These are phyloP conservation scores for Ciona savignyi DNA, from an alignment of 23 tunicate species.

Conservation along the genomic window DNA sequence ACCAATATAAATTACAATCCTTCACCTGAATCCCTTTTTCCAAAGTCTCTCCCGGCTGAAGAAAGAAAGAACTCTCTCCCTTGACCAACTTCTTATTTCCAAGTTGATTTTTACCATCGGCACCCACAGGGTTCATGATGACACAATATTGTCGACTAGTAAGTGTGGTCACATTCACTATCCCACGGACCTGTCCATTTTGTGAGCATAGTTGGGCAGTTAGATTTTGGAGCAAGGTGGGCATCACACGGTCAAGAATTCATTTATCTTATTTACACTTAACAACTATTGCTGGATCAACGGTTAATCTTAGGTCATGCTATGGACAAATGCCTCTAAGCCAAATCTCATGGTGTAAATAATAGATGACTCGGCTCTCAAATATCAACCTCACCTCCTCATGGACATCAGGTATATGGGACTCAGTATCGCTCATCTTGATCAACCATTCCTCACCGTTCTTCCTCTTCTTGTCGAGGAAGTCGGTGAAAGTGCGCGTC, in stretches of 20 bases:
- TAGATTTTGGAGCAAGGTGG: no score
- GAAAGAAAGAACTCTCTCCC: slow-evolving; percentile 89
- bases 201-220: no score
- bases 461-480: slow-evolving; percentile 47
- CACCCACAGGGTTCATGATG: slow-evolving; percentile 74
- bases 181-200: slow-evolving; percentile 43
- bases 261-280: no score
- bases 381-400: slow-evolving; percentile 63
- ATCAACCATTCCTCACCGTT: slow-evolving; percentile 95
- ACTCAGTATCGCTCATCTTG: slow-evolving; percentile 71
- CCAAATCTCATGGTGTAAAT: no score
- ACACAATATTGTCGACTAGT: slow-evolving; percentile 93
- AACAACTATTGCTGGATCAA: no score
- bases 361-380: no score
- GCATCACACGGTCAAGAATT: no score
- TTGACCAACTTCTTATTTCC: slow-evolving; percentile 74
- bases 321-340: no score
- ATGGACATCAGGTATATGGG: slow-evolving; percentile 84
- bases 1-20: neutral
- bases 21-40: slow-evolving; percentile 72
- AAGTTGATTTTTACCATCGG: slow-evolving; percentile 72
- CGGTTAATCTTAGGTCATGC: no score
- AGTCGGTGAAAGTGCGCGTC: slow-evolving; percentile 73
- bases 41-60: slow-evolving; percentile 77
- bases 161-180: slow-evolving; percentile 66